Percentiles rank a stretch among this genome's conserved stretches.
phyloP scores from a whole-genome alignment of 2,113 vertebrate genomes.

The Mustela lutreola region DNA sequence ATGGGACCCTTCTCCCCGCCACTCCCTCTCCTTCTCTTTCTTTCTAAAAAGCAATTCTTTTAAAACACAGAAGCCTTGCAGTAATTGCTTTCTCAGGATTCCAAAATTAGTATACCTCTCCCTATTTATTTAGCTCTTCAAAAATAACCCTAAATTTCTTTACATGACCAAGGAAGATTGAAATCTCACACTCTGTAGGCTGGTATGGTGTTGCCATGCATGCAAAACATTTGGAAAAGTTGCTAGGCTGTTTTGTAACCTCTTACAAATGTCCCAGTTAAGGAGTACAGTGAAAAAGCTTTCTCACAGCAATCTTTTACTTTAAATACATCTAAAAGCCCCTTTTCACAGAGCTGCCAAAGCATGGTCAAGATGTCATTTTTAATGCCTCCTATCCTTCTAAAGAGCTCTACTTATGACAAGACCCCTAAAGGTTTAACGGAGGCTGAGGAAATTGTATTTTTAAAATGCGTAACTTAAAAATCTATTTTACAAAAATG shows the following conservation, averaged over 20 bases:
- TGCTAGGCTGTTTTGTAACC: neutral
- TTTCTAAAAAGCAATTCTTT: conserved; percentile 25
- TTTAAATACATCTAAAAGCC: conserved; percentile 67
- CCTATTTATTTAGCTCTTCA: conserved; percentile 58
- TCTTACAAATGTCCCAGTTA: conserved; percentile 19
- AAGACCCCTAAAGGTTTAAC: neutral
- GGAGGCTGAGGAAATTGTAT: neutral
- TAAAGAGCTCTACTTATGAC: neutral
- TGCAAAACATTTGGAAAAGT: conserved; percentile 58
- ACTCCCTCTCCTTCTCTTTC: neutral
- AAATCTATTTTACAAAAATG: neutral
- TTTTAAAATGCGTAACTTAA: neutral
- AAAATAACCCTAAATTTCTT: neutral
- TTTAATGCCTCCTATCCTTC: neutral
- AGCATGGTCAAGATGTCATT: conserved; percentile 60
- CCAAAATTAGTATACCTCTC: conserved; percentile 32
- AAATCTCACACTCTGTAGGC: conserved; percentile 47
- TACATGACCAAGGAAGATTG: neutral
- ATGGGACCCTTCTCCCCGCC: neutral
- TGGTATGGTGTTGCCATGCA: neutral
- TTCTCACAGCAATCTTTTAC: conserved; percentile 71
- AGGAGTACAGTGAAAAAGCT: conserved; percentile 25
- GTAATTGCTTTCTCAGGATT: conserved; percentile 64
- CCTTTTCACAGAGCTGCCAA: conserved; percentile 72
- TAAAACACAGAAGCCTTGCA: neutral